phyloP scores from a whole-genome alignment of 2,888 invertebrate genomes.

The Polyommatus iphigenia region DNA sequence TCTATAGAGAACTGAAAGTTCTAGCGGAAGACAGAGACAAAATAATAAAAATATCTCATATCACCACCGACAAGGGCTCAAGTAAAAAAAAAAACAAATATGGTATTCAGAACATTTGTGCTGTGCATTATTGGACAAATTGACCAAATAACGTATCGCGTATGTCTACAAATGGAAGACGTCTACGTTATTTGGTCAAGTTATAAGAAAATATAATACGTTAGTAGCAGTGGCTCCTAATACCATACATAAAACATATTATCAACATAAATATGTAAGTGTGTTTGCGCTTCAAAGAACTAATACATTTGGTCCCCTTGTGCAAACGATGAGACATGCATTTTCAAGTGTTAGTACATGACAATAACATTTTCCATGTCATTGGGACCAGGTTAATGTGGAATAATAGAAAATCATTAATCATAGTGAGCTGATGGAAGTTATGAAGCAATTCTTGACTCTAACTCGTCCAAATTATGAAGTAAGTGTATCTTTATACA shows the following conservation, averaged over 20 bases:
- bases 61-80: too few species aligned
- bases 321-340: background rate
- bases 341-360: background rate
- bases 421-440: background rate
- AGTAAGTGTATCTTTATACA: background rate
- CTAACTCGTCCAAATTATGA: background rate
- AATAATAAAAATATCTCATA: too few species aligned
- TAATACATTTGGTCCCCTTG: slow-evolving; percentile 6
- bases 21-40: too few species aligned
- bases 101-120: too few species aligned
- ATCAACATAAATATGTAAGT: background rate
- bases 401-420: background rate
- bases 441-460: background rate
- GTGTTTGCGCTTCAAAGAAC: background rate
- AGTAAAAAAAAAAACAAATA: too few species aligned
- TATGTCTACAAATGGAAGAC: too few species aligned
- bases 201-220: too few species aligned
- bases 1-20: too few species aligned
- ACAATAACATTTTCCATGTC: background rate
- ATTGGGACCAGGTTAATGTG: background rate
- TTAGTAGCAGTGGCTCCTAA: background rate
- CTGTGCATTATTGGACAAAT: too few species aligned
- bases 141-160: too few species aligned
- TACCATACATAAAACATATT: background rate
- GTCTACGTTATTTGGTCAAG: too few species aligned